Evolutionary conservation across 2,888 invertebrate genomes (phyloP).

Genomic region (Callinectes sapidus): DNA sequence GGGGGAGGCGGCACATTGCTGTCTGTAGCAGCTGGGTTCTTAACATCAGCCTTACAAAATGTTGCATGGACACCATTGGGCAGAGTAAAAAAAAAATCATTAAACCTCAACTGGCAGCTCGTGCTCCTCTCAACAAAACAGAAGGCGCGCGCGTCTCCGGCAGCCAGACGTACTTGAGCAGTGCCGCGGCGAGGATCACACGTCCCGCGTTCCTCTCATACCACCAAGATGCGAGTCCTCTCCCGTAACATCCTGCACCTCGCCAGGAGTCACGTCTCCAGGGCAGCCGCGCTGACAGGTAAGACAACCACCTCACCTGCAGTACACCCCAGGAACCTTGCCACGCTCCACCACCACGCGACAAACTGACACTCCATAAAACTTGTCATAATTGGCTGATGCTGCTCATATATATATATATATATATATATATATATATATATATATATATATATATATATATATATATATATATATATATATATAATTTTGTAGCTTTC

Average conservation of each 20-base stretch:
- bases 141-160: background rate
- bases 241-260: constrained; percentile 35
- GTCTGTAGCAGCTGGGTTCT: background rate
- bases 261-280: constrained; percentile 4
- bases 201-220: background rate
- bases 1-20: background rate
- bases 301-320: background rate
- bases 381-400: background rate
- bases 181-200: background rate
- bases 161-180: background rate
- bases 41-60: background rate
- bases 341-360: background rate
- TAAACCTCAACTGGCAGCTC: background rate
- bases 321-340: background rate
- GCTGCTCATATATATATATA: too few relatives aligned
- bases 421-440: background rate
- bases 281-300: constrained; percentile 26
- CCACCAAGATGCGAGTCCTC: constrained; percentile 41
- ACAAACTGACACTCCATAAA: background rate
- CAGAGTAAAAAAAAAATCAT: background rate
- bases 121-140: background rate
- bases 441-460: constrained; percentile 41
- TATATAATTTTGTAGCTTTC: background rate
- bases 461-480: background rate
- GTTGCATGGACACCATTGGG: background rate